Conservation (phyloP, 2,888 invertebrate genomes). For the Epirrhoe alternata region DNA sequence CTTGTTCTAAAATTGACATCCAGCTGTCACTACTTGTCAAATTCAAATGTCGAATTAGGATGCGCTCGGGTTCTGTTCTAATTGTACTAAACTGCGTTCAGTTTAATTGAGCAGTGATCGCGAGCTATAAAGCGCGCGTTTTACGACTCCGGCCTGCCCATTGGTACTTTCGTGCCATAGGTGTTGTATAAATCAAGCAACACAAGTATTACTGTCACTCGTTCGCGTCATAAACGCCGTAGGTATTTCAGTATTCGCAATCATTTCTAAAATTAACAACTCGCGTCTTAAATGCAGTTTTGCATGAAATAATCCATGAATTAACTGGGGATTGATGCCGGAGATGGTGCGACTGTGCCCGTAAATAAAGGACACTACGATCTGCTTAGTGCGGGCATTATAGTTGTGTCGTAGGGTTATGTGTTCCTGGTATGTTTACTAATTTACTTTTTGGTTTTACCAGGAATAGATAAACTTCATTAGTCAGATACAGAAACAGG, state of each 20-base stretch:
- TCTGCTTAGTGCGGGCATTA: constrained; percentile 39
- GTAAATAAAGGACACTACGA: constrained; percentile 65
- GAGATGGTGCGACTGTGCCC: constrained; percentile 50
- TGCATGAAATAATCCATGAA: constrained; percentile 60
- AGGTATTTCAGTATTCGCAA: constrained; percentile 49
- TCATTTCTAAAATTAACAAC: constrained; percentile 66
- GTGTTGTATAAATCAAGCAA: constrained; percentile 72
- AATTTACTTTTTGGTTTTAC: background rate
- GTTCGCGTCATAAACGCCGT: constrained; percentile 69
- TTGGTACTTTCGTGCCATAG: constrained; percentile 41
- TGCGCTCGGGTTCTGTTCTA: constrained; percentile 29
- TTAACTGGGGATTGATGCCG: constrained; percentile 72
- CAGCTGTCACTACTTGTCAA: constrained; percentile 38
- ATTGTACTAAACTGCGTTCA: constrained; percentile 32
- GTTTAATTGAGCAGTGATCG: constrained; percentile 37
- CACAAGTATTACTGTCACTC: constrained; percentile 74
- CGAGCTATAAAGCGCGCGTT: constrained; percentile 61
- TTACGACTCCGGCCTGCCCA: constrained; percentile 58
- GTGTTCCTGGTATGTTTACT: constrained; percentile 14
- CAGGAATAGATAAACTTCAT: background rate
- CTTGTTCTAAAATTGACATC: constrained; percentile 25
- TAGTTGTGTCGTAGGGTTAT: constrained; percentile 14
- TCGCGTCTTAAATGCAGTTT: constrained; percentile 72
- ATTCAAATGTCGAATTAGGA: constrained; percentile 36
- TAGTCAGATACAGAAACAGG: background rate